Evolutionary conservation across 2,797 vertebrate genomes (phyloP).

Genomic region (Luscinia megarhynchos): DNA sequence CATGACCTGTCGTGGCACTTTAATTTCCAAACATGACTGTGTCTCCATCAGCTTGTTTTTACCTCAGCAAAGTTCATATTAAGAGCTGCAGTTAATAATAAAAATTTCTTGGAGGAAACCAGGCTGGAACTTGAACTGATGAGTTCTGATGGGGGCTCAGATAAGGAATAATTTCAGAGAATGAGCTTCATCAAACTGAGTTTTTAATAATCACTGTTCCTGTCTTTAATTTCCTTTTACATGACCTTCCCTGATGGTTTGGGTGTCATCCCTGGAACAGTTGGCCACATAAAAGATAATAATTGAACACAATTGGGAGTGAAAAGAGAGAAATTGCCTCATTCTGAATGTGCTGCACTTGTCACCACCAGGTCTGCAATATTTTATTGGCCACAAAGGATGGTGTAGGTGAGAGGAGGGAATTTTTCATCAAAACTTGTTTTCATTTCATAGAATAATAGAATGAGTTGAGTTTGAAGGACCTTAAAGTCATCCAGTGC

Average conservation of each 20-base stretch:
- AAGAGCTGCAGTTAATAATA: not conserved
- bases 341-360: not conserved
- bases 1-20: not conserved
- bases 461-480: not conserved
- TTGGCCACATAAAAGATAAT: not conserved
- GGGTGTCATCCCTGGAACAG: not conserved
- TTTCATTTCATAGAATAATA: not conserved
- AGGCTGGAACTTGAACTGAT: not conserved
- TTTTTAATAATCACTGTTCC: not conserved
- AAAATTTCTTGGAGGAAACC: not conserved
- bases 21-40: not conserved
- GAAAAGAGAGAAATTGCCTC: not conserved
- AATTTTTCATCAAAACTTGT: not conserved
- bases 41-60: not conserved
- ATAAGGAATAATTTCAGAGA: not conserved
- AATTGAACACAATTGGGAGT: not conserved
- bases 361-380: not conserved
- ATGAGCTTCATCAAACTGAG: not conserved
- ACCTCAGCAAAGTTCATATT: not conserved
- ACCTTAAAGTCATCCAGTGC: not conserved
- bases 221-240: slow-evolving; percentile 44
- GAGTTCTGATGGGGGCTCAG: not conserved
- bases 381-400: not conserved
- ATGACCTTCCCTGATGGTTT: not conserved
- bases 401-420: not conserved